Evolutionary conservation across 2,113 vertebrate species (phyloP), one percentile per base, ranked within the genome.

Genomic region (Antennarius striatus): DNA sequence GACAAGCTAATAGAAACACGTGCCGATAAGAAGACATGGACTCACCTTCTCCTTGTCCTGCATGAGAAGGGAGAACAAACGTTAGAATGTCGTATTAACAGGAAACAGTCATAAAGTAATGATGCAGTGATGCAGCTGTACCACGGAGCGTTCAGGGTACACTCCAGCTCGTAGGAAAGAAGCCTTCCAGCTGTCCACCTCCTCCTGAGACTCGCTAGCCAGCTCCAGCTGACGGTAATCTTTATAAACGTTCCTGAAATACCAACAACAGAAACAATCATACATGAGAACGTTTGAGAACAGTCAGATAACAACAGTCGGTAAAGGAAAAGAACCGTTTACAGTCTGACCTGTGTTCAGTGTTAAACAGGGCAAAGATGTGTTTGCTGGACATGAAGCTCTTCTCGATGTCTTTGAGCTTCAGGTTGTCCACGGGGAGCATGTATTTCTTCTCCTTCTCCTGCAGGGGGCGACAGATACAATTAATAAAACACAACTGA

Each of bases 371-470:
- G 47, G 96, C 96, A 51, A 99, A 98, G 86, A 99, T 91, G 68
- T 98, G 92, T 76, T 99, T 99, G 93, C 96, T 98, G 56, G 97
- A 99, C 97, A 99, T 99, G 86, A 99, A 99, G 0, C 96, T 94
- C 66, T 99, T 99, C 90, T 99, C 97, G 45, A 99, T 94, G 57
- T 99, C 97, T 22, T 96, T 92, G 67, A 99, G 89, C 53, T 97
- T 99, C 85, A 99, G 92, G 86, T 98, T 97, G 86, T 99, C 97
- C 73, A 98, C 93, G 0, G 96, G 92, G 29, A 98, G 84, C 97
- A 98, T 98, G 79, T 98, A 99, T 57, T 99, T 90, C 81, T 90
- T 90, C 62, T 90, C 88, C n/a, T 90, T 90, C 74, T 90, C 88
- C 88, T 90, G 75, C 39, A 77, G 60, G 56, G 32, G 63, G 63